These are phyloP conservation scores for Oplegnathus fasciatus DNA, from an alignment of 2,113 vertebrate genomes.

Conservation along the genomic window DNA sequence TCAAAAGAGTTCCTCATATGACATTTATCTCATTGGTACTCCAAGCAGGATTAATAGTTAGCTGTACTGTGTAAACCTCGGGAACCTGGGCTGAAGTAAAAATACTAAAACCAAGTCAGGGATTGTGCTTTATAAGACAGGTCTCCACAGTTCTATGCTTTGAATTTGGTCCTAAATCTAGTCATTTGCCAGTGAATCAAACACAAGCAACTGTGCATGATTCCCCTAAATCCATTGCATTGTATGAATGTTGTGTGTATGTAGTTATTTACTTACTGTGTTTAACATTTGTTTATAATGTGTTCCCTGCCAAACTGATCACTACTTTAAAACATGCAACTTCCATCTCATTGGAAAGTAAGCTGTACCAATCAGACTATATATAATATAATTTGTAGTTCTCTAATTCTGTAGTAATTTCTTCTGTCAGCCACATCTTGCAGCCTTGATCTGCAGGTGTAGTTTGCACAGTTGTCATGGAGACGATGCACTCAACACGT, in stretches of 20 bases:
- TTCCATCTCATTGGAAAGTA: not conserved
- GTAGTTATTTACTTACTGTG: not conserved
- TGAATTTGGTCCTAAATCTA: constrained; percentile 17
- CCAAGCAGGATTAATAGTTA: constrained; percentile 8
- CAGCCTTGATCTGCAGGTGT: not conserved
- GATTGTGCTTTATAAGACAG: not conserved
- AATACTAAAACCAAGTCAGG: too few relatives aligned
- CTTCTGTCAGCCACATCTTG: not conserved
- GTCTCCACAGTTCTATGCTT: not conserved
- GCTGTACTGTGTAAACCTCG: not conserved
- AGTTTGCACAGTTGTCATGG: not conserved
- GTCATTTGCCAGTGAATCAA: not conserved
- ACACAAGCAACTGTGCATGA: not conserved
- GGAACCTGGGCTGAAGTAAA: constrained; percentile 2
- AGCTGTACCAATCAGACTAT: not conserved
- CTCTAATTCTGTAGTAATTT: not conserved
- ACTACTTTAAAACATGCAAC: not conserved
- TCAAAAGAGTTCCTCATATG: not conserved
- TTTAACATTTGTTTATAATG: not conserved
- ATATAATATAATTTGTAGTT: too few relatives aligned
- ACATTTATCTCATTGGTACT: constrained; percentile 16
- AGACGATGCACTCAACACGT: not conserved
- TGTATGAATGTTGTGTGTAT: not conserved
- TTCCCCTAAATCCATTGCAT: not conserved
- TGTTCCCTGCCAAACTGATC: not conserved